phyloP scores from a whole-genome alignment of 1,140 invertebrate species.

The Battus philenor region DNA sequence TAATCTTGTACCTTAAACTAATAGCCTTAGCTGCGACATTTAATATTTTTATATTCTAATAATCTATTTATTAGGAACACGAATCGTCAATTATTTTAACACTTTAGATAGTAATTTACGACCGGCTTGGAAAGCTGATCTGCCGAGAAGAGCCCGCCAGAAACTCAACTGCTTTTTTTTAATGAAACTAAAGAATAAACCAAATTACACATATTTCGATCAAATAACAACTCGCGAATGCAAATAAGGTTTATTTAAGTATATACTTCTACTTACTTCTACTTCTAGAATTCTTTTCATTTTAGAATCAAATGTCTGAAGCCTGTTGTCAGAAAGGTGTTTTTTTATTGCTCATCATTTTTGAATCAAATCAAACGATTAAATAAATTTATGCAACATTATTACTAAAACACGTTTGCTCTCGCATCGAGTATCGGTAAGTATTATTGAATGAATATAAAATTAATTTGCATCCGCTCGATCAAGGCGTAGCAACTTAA shows the following conservation, averaged over 20 bases:
- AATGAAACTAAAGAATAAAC: background rate
- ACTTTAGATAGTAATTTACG: no score
- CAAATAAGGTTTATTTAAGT: background rate
- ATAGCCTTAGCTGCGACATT: no score
- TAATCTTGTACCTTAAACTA: no score
- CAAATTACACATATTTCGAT: background rate
- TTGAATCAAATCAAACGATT: background rate
- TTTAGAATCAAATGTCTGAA: background rate
- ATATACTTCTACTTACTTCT: background rate
- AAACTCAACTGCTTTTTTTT: no score
- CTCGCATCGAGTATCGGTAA: slow-evolving; percentile 13
- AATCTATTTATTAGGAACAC: no score
- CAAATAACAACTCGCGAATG: background rate
- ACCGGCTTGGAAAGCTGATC: no score
- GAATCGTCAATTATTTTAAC: no score
- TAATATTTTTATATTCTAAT: no score
- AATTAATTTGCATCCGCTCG: slow-evolving; percentile 18
- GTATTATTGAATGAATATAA: slow-evolving; percentile 16
- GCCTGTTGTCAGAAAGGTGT: background rate
- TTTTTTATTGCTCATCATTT: no score
- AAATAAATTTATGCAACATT: slow-evolving; percentile 3
- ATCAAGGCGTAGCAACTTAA: slow-evolving; percentile 11
- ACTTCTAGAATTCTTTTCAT: no score
- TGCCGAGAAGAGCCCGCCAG: no score
- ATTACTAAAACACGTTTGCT: slow-evolving; percentile 6